Percentiles rank a stretch among this genome's conserved stretches.
Conservation (phyloP, 2,888 invertebrate genomes). For the Perizoma affinitatum region DNA sequence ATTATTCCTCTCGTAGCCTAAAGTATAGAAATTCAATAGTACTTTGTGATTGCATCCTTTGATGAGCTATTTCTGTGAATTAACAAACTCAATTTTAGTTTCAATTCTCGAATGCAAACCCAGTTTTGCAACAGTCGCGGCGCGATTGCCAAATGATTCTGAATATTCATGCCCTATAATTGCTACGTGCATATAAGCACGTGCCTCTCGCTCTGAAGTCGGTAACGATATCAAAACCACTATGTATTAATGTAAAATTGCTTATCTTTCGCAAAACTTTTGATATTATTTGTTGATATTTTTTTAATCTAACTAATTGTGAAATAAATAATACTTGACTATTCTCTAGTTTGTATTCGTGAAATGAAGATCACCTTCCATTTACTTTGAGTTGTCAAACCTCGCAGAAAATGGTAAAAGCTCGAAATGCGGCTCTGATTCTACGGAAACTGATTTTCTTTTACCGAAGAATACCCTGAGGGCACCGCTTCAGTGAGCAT, state of each 20-base stretch:
- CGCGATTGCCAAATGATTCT: slow-evolving; percentile 45
- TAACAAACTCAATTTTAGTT: slow-evolving; percentile 33
- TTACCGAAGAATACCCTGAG: slow-evolving; percentile 6
- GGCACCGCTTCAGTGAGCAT: slow-evolving; percentile 19
- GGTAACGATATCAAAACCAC: slow-evolving; percentile 24
- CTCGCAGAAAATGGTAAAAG: slow-evolving; percentile 7
- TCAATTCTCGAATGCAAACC: slow-evolving; percentile 30
- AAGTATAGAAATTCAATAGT: too few species aligned
- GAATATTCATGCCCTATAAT: slow-evolving; percentile 51
- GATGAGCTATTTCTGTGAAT: slow-evolving; percentile 10
- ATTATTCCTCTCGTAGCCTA: too few species aligned
- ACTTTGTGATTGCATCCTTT: slow-evolving; percentile 2
- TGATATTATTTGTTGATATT: not conserved
- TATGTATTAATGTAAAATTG: slow-evolving; percentile 30
- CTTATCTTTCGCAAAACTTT: slow-evolving; percentile 13
- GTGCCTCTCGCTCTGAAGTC: slow-evolving; percentile 15
- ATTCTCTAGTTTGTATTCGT: not conserved
- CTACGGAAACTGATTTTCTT: slow-evolving; percentile 12
- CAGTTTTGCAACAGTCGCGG: slow-evolving; percentile 30
- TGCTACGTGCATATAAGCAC: slow-evolving; percentile 21
- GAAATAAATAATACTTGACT: too few species aligned
- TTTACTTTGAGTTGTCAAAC: slow-evolving; percentile 2
- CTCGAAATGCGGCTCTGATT: slow-evolving; percentile 5
- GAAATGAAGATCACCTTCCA: slow-evolving; percentile 1
- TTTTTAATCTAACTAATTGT: not conserved